Conservation (phyloP, 2,888 invertebrate species). For the Lacanobia wlatinum region DNA sequence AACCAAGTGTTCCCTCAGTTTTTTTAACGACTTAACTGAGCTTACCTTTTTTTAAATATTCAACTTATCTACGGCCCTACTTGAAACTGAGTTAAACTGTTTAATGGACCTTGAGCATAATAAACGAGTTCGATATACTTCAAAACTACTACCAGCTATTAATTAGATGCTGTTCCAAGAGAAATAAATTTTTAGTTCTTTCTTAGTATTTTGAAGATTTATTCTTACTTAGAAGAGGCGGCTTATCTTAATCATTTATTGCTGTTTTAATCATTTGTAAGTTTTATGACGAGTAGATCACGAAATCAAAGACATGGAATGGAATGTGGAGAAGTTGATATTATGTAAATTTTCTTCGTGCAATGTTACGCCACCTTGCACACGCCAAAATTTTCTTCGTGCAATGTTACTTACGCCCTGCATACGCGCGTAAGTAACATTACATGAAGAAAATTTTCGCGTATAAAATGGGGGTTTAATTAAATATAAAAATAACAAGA, state of each 20-base stretch:
- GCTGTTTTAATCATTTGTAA: too few relatives aligned
- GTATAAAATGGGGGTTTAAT: too few relatives aligned
- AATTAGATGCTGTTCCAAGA: constrained; percentile 43
- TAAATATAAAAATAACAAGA: too few relatives aligned
- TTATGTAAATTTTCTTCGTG: too few relatives aligned
- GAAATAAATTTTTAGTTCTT: constrained; percentile 12
- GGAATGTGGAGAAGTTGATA: too few relatives aligned
- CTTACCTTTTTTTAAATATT: constrained; percentile 26
- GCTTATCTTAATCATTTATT: background rate
- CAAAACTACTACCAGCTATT: constrained; percentile 38
- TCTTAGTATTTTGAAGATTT: constrained; percentile 3
- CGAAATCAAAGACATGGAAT: too few relatives aligned
- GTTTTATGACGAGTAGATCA: too few relatives aligned
- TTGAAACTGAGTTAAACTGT: constrained; percentile 43
- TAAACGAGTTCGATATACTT: constrained; percentile 49
- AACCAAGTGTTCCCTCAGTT: constrained; percentile 11
- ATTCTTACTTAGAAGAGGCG: background rate
- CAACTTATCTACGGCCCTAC: constrained; percentile 27
- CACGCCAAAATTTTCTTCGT: too few relatives aligned
- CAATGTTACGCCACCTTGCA: too few relatives aligned
- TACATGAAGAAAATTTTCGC: too few relatives aligned
- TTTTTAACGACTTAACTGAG: constrained; percentile 13
- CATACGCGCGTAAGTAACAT: too few relatives aligned
- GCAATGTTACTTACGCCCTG: too few relatives aligned
- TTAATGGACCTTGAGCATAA: constrained; percentile 49